Conservation (phyloP, 2,888 invertebrate genomes). For the Drepanosiphum platanoidis region DNA sequence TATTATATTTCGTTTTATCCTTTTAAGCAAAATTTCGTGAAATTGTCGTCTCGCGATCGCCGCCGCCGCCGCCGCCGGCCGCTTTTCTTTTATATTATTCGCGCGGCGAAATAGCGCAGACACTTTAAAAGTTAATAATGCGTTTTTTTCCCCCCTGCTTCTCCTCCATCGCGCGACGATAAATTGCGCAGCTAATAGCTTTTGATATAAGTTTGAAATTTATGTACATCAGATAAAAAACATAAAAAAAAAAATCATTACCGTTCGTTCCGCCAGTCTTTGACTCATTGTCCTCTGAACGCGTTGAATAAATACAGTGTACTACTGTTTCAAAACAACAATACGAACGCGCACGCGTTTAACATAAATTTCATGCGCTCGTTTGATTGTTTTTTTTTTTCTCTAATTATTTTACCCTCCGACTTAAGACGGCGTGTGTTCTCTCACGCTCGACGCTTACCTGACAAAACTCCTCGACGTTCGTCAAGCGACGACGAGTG, state of each 20-base stretch:
- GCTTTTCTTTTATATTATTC: background rate
- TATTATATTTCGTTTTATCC: too few relatives aligned
- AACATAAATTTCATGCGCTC: background rate
- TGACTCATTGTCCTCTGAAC: too few relatives aligned
- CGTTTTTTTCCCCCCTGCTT: too few relatives aligned
- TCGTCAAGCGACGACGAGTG: too few relatives aligned
- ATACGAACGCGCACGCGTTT: background rate
- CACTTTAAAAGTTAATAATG: background rate
- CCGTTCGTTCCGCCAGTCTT: background rate
- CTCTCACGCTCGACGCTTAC: too few relatives aligned
- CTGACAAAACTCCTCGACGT: too few relatives aligned
- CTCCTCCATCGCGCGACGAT: background rate
- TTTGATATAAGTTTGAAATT: background rate
- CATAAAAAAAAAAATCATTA: background rate
- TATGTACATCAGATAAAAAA: background rate
- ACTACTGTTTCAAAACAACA: background rate
- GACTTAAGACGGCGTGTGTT: too few relatives aligned
- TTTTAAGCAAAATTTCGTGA: too few relatives aligned
- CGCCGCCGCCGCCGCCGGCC: too few relatives aligned
- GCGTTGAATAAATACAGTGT: too few relatives aligned
- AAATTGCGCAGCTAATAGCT: background rate
- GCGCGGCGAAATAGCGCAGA: background rate
- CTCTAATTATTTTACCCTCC: background rate
- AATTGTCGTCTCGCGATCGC: background rate
- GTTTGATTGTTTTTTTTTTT: background rate